phyloP scores from a whole-genome alignment of 2,113 vertebrate genomes.

The Phoxinus phoxinus region DNA sequence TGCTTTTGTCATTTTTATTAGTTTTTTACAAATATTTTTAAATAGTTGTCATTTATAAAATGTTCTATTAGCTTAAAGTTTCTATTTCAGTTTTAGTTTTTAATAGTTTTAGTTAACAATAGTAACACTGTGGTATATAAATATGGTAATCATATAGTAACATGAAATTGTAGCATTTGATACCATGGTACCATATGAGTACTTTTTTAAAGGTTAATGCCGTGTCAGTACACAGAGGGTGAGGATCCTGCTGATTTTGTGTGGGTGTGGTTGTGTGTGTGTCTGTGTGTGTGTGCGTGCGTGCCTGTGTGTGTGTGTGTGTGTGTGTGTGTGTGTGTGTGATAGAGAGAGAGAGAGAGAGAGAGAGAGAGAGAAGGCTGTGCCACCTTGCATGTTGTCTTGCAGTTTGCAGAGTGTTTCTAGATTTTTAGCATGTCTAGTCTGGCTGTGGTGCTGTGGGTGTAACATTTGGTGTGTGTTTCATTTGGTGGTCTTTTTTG shows the following conservation, averaged over 20 bases:
- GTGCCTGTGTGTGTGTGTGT: conserved; percentile 47
- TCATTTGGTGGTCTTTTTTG: conserved; percentile 5
- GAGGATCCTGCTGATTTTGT: conserved; percentile 71
- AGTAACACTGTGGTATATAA: not conserved
- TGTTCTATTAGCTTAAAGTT: not conserved
- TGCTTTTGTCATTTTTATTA: not conserved
- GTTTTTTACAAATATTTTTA: not conserved
- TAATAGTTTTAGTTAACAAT: not conserved
- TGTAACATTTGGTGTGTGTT: conserved; percentile 10
- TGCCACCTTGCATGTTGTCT: conserved; percentile 48
- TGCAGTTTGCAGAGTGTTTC: conserved; percentile 18
- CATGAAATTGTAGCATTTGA: not conserved
- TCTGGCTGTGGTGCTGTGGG: conserved; percentile 12
- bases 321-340: conserved; percentile 13
- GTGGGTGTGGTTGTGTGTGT: conserved; percentile 49
- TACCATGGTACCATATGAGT: not conserved
- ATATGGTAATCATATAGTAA: not conserved
- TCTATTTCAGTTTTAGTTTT: not conserved
- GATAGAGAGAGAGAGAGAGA: too few relatives aligned
- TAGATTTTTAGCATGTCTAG: conserved; percentile 40
- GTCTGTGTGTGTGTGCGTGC: conserved; percentile 30
- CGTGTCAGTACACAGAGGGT: conserved; percentile 55
- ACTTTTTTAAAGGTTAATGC: not conserved
- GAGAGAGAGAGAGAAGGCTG: too few relatives aligned
- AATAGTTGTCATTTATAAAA: not conserved